phyloP scores from a whole-genome alignment of 2,888 invertebrate genomes.

The Conistra vaccinii region DNA sequence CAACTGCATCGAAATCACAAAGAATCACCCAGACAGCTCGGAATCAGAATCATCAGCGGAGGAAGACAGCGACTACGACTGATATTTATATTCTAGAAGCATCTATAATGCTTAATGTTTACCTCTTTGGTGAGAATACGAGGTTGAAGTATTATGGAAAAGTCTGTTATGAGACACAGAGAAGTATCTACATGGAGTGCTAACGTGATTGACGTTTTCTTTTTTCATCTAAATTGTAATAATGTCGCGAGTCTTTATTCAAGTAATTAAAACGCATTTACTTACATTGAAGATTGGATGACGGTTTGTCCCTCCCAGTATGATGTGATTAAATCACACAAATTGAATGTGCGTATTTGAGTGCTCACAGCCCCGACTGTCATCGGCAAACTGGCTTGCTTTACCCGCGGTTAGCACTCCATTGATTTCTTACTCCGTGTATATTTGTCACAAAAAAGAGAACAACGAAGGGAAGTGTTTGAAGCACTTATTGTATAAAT shows the following conservation, averaged over 20 bases:
- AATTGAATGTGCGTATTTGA: slow-evolving; percentile 5
- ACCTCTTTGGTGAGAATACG: slow-evolving; percentile 37
- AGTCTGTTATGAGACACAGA: slow-evolving; percentile 29
- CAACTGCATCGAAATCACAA: slow-evolving; percentile 89
- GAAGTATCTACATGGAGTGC: slow-evolving; percentile 44
- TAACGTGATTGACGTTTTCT: slow-evolving; percentile 1
- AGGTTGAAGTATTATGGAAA: slow-evolving; percentile 37
- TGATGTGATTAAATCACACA: slow-evolving; percentile 48
- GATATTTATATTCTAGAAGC: slow-evolving; percentile 62
- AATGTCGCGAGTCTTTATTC: background rate
- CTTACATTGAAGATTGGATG: background rate
- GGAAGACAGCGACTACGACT: slow-evolving; percentile 86
- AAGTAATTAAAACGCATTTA: background rate
- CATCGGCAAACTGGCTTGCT: background rate
- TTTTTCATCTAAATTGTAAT: background rate
- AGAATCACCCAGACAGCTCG: slow-evolving; percentile 88
- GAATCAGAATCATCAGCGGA: slow-evolving; percentile 84
- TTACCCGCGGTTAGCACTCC: slow-evolving; percentile 21
- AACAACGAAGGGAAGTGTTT: slow-evolving; percentile 57
- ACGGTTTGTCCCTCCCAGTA: background rate
- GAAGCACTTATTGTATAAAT: slow-evolving; percentile 43
- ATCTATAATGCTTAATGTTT: slow-evolving; percentile 29
- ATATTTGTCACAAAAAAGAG: slow-evolving; percentile 56
- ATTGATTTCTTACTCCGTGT: slow-evolving; percentile 38
- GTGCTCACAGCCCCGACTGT: background rate